Conservation (phyloP, 2,113 vertebrate genomes). For the Nesogale talazaci region DNA sequence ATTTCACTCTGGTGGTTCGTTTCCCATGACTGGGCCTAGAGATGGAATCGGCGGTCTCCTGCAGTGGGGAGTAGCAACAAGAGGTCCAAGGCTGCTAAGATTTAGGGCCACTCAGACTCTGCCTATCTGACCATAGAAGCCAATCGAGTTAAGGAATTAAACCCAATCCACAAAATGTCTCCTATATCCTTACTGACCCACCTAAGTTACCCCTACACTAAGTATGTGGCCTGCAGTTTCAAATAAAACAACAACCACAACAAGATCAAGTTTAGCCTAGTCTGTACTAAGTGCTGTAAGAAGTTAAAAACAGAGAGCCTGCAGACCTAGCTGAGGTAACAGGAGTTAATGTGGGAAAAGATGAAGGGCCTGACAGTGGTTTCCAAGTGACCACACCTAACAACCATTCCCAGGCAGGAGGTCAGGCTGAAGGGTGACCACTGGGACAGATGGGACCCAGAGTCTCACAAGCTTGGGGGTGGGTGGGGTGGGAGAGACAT, state of each 20-base stretch:
- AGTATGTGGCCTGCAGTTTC: background rate
- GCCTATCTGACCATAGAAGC: background rate
- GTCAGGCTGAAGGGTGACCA: background rate
- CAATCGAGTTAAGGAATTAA: background rate
- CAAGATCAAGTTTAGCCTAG: background rate
- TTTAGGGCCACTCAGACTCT: background rate
- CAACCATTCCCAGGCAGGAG: background rate
- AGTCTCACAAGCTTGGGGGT: background rate
- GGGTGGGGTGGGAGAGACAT: background rate
- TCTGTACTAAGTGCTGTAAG: background rate
- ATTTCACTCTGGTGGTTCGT: background rate
- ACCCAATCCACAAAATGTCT: background rate
- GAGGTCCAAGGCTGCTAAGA: background rate
- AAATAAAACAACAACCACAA: too few species aligned
- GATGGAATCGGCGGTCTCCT: background rate
- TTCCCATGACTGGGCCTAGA: background rate
- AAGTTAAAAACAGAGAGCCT: background rate
- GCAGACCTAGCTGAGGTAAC: background rate
- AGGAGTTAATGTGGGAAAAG: background rate
- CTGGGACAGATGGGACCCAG: background rate
- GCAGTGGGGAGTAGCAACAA: background rate
- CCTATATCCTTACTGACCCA: background rate
- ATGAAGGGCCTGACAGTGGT: background rate
- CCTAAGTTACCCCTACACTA: background rate
- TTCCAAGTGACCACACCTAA: background rate